phyloP scores from a whole-genome alignment of 2,888 invertebrate genomes.

The Lissonota sp. region DNA sequence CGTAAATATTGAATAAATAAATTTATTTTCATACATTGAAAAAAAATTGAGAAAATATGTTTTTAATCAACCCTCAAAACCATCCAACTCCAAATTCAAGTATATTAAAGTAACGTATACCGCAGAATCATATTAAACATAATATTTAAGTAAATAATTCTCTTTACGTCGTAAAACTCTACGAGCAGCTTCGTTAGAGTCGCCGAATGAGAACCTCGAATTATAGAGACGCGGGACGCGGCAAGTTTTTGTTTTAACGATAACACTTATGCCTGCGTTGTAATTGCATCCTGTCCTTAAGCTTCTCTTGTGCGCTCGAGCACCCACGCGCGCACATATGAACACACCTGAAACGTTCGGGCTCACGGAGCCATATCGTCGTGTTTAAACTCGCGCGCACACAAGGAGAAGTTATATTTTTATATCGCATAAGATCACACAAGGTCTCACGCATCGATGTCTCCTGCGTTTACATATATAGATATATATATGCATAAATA shows the following conservation, averaged over 20 bases:
- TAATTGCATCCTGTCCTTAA: conserved; percentile 68
- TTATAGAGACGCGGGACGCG: conserved; percentile 67
- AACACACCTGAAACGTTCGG: conserved; percentile 47
- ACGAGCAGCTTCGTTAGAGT: conserved; percentile 2
- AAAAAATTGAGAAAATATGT: too few relatives aligned
- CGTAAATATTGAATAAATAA: too few relatives aligned
- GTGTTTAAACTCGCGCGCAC: not conserved
- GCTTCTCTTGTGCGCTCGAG: conserved; percentile 62
- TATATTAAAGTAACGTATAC: too few relatives aligned
- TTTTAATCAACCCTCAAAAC: too few relatives aligned
- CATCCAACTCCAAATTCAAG: too few relatives aligned
- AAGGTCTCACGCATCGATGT: conserved; percentile 69
- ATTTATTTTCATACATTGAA: too few relatives aligned
- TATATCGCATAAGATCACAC: conserved; percentile 29
- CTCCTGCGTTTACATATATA: conserved; percentile 61
- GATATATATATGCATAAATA: too few relatives aligned
- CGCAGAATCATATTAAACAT: too few relatives aligned
- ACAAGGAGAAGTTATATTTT: not conserved
- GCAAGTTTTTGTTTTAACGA: conserved; percentile 79
- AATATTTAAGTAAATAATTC: too few relatives aligned
- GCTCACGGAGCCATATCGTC: conserved; percentile 41
- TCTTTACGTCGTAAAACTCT: too few relatives aligned
- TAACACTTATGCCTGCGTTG: conserved; percentile 77
- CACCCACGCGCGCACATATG: conserved; percentile 54
- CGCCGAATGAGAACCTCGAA: conserved; percentile 75